Conservation (phyloP, 35 echinoderm and acorn worm genomes). For the Heliocidaris tuberculata region DNA sequence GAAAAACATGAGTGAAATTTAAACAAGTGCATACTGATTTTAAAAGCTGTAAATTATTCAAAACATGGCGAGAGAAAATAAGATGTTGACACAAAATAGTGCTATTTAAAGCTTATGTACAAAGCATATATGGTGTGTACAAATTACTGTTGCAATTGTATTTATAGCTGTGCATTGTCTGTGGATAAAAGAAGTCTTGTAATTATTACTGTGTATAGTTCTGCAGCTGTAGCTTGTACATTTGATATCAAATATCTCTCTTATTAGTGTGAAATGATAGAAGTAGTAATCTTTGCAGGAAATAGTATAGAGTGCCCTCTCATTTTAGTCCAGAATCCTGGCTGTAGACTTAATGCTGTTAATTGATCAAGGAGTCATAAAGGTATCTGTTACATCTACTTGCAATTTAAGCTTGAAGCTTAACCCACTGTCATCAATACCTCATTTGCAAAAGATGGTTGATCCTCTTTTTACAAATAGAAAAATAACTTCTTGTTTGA, state of each 20-base stretch:
- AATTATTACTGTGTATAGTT: neutral
- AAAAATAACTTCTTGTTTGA: neutral
- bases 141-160: constrained; percentile 13
- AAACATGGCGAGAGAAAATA: neutral
- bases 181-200: neutral
- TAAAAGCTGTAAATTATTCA: constrained; percentile 4
- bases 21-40: neutral
- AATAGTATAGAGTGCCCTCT: neutral
- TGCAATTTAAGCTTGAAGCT: neutral
- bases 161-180: neutral
- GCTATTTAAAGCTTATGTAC: neutral
- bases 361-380: neutral
- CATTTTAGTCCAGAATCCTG: neutral
- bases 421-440: neutral
- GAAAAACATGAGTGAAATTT: too few species aligned
- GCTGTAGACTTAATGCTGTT: neutral
- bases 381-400: neutral
- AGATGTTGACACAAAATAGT: neutral
- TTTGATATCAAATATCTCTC: too few species aligned
- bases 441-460: neutral
- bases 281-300: neutral
- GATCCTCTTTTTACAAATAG: neutral
- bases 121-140: constrained; percentile 11
- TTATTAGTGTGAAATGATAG: too few species aligned
- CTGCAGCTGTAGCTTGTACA: too few species aligned